A percentile compares a stretch with the other conserved stretches of the same genome.
phyloP scores from a whole-genome alignment of 2,797 vertebrate genomes.

The Danio choprae region DNA sequence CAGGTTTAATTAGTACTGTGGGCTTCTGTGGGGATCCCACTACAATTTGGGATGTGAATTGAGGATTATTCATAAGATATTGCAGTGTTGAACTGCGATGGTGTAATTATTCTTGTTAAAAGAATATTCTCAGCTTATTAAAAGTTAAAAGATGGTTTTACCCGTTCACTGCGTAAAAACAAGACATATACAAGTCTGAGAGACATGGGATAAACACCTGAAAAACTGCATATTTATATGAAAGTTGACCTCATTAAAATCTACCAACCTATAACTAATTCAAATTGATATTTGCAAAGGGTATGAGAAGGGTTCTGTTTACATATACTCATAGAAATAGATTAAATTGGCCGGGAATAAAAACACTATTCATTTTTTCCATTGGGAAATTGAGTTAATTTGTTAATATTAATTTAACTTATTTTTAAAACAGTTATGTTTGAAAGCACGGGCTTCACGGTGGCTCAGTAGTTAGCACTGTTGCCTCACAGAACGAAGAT shows the following conservation, averaged over 20 bases:
- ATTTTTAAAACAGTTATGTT: too few species aligned
- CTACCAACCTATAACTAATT: not conserved
- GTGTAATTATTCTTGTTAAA: not conserved
- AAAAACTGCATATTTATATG: not conserved
- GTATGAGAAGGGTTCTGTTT: not conserved
- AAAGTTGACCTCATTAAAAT: not conserved
- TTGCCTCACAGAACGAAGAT: too few species aligned
- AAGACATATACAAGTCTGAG: not conserved
- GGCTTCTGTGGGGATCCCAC: not conserved
- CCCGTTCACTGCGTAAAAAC: not conserved
- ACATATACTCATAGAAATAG: not conserved
- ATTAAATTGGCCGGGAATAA: too few species aligned
- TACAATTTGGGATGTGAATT: not conserved
- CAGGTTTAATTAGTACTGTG: conserved; percentile 29
- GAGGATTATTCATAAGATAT: conserved; percentile 8
- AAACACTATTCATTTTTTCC: too few species aligned
- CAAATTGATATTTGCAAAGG: not conserved
- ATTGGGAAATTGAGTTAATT: too few species aligned
- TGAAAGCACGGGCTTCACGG: too few species aligned
- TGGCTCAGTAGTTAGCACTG: too few species aligned
- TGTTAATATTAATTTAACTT: too few species aligned
- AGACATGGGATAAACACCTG: not conserved
- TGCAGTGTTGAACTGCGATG: not conserved
- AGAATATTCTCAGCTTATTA: not conserved
- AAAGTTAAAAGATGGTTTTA: not conserved